Conservation (phyloP, 2,113 vertebrate genomes). For the Tragelaphus imberbis region DNA sequence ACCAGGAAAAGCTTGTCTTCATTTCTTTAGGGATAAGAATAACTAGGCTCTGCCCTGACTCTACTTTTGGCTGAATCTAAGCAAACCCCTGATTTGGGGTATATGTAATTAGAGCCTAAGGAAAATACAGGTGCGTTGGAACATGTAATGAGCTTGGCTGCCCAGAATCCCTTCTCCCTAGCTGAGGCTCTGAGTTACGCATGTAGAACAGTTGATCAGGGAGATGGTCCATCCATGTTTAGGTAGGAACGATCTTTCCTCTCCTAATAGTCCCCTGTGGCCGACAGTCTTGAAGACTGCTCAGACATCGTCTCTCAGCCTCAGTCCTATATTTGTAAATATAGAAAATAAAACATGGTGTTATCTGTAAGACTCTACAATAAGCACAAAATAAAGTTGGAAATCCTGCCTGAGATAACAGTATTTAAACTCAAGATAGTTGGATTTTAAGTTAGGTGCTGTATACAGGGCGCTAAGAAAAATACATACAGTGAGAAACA, state of each 20-base stretch:
- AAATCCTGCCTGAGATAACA: conserved; percentile 1
- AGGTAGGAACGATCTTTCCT: neutral
- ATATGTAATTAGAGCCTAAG: neutral
- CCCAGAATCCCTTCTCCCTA: neutral
- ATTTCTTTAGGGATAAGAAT: neutral
- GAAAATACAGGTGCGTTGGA: neutral
- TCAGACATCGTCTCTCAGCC: neutral
- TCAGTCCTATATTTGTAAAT: neutral
- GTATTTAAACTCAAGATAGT: neutral
- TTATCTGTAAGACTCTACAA: neutral
- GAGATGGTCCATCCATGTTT: neutral
- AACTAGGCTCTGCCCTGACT: neutral
- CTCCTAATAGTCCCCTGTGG: neutral
- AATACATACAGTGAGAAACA: neutral
- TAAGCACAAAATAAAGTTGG: neutral
- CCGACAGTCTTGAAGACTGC: neutral
- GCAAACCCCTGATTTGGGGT: neutral
- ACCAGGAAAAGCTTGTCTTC: neutral
- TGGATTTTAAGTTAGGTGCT: neutral
- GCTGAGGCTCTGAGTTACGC: neutral
- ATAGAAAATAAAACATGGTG: neutral
- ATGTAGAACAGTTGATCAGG: neutral
- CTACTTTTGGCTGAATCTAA: neutral
- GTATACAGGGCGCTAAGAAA: neutral
- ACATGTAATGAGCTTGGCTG: neutral